Evolutionary conservation across 2,113 vertebrate genomes (phyloP), one percentile per base, ranked within the genome.

Genomic region (Calypte anna): DNA sequence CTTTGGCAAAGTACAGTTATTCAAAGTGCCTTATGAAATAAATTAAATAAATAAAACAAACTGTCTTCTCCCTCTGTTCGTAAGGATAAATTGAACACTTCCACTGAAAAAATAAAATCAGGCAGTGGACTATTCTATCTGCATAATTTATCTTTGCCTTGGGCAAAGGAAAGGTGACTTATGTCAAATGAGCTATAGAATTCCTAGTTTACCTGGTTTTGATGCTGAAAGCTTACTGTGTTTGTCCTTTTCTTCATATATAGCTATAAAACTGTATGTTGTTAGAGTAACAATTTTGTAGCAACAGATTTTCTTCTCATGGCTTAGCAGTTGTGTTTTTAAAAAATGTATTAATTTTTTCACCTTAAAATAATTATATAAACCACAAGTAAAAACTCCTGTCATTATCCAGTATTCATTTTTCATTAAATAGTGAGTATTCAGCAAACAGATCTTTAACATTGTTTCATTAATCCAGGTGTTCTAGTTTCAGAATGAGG

Each of bases 21-120:
- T 86, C 92, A 27, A 69, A 94, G 83, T 76, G 82, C 91, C 93
- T 92, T 88, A 83, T 88, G 93, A 95, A 93, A 92, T 86, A 77
- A 83, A 96, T 86, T 18, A 95, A 84, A 96, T 92, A 91, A 95
- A 88, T 96, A 83, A 88, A 91, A 13, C 80, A 84, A 79, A 88
- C 88, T 82, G 57, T 64, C 62, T 88, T 46, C 33, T 80, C 75
- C 72, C 72, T 80, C 72, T 94, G 85, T 75, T 93, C 69, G 68
- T 54, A 44, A 12, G 73, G 83, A 53, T 90, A 68, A 74, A 91
- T 82, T 67, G 54, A 90, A 30, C 75, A 19, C 51, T 77, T 82
- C 59, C 61, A 70, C 5, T 80, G 50, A 67, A 66, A 87, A 31
- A 38, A 15, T n/a, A 4, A 63, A 84, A n/a, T 30, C 76, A 43